phyloP scores from a whole-genome alignment of 64 coral and sea anemone species.

The Montipora sp. region DNA sequence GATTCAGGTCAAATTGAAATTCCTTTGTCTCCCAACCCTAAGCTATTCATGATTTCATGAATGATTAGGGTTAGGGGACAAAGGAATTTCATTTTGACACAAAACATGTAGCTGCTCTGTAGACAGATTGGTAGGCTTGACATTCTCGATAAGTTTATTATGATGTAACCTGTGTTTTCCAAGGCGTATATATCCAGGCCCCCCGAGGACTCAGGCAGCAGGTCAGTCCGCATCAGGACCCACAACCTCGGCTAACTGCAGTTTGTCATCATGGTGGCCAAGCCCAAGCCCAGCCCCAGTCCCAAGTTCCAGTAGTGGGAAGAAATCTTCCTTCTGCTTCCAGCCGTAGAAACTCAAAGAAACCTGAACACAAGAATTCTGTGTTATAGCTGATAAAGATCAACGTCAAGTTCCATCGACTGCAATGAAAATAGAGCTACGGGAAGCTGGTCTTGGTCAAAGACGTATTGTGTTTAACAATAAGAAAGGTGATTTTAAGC shows the following conservation, averaged over 20 bases:
- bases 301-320: background rate
- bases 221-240: conserved; percentile 9
- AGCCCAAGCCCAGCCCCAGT: background rate
- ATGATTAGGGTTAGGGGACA: no score
- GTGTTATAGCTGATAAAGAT: conserved; percentile 40
- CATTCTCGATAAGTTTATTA: background rate
- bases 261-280: conserved; percentile 42
- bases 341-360: conserved; percentile 30
- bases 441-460: conserved; percentile 45
- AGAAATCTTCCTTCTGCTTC: conserved; percentile 9
- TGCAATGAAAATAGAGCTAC: conserved; percentile 40
- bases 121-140: background rate
- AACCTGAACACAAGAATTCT: conserved; percentile 50
- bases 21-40: background rate
- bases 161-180: background rate
- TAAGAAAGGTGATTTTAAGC: conserved; percentile 45
- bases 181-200: conserved; percentile 11
- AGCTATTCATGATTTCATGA: background rate
- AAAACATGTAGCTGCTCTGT: background rate
- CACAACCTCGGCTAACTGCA: background rate
- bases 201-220: conserved; percentile 7
- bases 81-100: background rate
- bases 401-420: conserved; percentile 35
- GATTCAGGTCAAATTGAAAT: background rate
- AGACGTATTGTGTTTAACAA: conserved; percentile 34